Base-by-base conservation (phyloP, 2,113 vertebrate genomes). In the Mastomys coucha region DNA sequence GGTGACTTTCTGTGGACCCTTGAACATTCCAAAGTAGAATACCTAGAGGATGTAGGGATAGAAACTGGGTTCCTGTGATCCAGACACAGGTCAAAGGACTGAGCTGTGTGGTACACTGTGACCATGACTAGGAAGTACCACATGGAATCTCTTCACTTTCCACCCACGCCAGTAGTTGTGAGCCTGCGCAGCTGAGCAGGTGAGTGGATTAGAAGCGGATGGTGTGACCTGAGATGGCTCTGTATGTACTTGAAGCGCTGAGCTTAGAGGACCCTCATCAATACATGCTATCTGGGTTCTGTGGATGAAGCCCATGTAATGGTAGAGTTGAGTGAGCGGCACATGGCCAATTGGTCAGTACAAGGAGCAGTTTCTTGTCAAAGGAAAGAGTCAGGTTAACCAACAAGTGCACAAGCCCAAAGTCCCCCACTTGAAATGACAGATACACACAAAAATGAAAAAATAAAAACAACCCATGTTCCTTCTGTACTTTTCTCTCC, bases 41-140 rank as follows among this genome's bases (percentile, higher is more conserved):
- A 16, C 5, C 65, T 85, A 58, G 19, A 76, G 76, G 22, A 63
- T 73, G 20, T 26, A 22, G 65, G 45, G 65, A 72, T 60, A 10
- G 5, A 33, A 89, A 28, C 1, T 22, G 67, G 60, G 26, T n/a
- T 70, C 65, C 45, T 4, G 3, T 20, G 51, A 5, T 19, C 3
- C 2, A 28, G 69, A 7, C 26, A 53, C 7, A 5, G 53, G 82
- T 42, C 19, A 22, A 8, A 67, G 20, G 1, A 36, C 2, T 24
- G 19, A 19, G 5, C 22, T 14, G 14, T 14, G 1, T 3, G 0
- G 0, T 56, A 3, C 14, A 22, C 75, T 24, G 7, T 31, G 31
- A 7, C 28, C 26, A 13, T 1, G 0, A 26, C 67, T 82, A 31
- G 4, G 0, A 42, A 10, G 14, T 11, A 4, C 72, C 26, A 63